These are phyloP conservation scores for Herpetotheres cachinnans DNA, from an alignment of 2,113 vertebrate genomes.

Conservation along the genomic window DNA sequence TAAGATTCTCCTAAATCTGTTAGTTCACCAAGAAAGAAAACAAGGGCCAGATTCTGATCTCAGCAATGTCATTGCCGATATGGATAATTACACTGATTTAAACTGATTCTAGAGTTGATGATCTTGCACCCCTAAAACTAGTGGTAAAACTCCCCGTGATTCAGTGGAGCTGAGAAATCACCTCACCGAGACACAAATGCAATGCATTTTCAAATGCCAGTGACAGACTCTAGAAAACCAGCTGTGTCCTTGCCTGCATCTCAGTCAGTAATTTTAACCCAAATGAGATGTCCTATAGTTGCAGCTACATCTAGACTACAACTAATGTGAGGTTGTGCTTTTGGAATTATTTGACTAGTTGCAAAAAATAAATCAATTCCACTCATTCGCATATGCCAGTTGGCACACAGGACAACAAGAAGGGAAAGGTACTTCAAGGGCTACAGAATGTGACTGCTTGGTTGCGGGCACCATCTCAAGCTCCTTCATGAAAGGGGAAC, in stretches of 20 bases:
- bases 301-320: not conserved
- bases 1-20: not conserved
- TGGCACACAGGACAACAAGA: not conserved
- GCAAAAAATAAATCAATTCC: not conserved
- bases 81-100: not conserved
- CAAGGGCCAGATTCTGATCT: not conserved
- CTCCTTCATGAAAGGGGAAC: not conserved
- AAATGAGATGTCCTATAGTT: not conserved
- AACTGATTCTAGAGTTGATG: not conserved
- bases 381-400: not conserved
- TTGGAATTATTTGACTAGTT: not conserved
- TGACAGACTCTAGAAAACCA: not conserved
- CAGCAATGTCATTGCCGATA: not conserved
- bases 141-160: not conserved
- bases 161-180: not conserved
- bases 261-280: not conserved
- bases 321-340: not conserved
- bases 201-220: not conserved
- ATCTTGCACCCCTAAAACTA: not conserved
- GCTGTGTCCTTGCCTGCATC: not conserved
- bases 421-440: not conserved
- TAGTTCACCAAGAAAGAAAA: not conserved
- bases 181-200: not conserved
- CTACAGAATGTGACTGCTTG: not conserved
- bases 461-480: not conserved